A percentile compares a stretch with the other conserved stretches of the same genome.
Evolutionary conservation across 2,888 invertebrate genomes (phyloP).

Genomic region (Apoda limacodes): DNA sequence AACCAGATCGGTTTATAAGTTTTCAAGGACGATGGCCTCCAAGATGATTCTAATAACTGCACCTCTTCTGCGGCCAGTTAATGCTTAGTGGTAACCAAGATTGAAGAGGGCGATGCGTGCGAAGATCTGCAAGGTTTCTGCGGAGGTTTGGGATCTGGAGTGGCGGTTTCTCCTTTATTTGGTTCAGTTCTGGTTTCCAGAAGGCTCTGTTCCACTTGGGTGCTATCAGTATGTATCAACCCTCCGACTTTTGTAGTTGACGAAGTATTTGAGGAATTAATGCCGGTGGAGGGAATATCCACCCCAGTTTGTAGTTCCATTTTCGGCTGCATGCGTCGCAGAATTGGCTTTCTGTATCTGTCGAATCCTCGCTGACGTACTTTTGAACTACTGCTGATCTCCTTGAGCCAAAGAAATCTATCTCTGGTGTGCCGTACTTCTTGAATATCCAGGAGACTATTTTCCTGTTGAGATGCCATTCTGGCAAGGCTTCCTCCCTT

Average conservation of each 20-base stretch:
- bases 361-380: constrained; percentile 14
- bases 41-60: constrained; percentile 12
- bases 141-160: constrained; percentile 7
- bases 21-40: constrained; percentile 18
- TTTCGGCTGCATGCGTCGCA: constrained; percentile 16
- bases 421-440: constrained; percentile 10
- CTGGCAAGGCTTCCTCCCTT: constrained; percentile 9
- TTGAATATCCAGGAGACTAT: too few species aligned
- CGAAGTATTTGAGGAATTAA: constrained; percentile 17
- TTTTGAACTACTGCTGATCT: constrained; percentile 14
- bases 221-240: constrained; percentile 16
- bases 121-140: constrained; percentile 13
- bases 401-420: constrained; percentile 18
- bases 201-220: constrained; percentile 18
- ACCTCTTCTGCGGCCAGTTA: constrained; percentile 5
- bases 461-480: constrained; percentile 11
- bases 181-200: constrained; percentile 15
- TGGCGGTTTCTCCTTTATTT: constrained; percentile 6
- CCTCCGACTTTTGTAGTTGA: constrained; percentile 14
- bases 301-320: constrained; percentile 19
- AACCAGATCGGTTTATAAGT: constrained; percentile 18
- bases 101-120: constrained; percentile 12
- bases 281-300: constrained; percentile 20
- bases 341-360: constrained; percentile 7
- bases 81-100: constrained; percentile 1